phyloP scores from a whole-genome alignment of 2,797 vertebrate genomes.

The Enteromius thamalakanensis region DNA sequence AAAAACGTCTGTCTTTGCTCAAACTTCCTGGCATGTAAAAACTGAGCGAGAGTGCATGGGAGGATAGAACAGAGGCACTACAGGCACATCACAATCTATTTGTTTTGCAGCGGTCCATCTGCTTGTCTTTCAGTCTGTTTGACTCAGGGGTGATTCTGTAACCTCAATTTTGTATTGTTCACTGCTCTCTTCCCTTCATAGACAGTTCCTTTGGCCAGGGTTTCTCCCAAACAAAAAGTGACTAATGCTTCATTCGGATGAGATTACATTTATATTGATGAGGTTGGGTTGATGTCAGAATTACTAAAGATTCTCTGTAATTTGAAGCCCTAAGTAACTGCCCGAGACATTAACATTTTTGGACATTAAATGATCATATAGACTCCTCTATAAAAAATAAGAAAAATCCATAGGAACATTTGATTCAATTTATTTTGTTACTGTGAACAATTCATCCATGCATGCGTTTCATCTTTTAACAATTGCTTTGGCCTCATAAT shows the following conservation, averaged over 20 bases:
- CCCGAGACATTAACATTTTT: neutral
- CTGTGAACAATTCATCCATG: neutral
- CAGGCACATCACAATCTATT: slow-evolving; percentile 12
- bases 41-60: neutral
- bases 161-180: slow-evolving; percentile 24
- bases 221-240: slow-evolving; percentile 42
- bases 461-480: neutral
- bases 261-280: neutral
- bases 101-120: slow-evolving; percentile 22
- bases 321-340: neutral
- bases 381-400: neutral
- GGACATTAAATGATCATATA: neutral
- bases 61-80: slow-evolving; percentile 4
- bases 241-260: slow-evolving; percentile 16
- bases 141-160: slow-evolving; percentile 13
- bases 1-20: slow-evolving; percentile 1
- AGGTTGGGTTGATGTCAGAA: neutral
- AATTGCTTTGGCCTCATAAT: neutral
- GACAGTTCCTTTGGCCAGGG: slow-evolving; percentile 12
- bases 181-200: slow-evolving; percentile 25
- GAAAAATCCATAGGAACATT: neutral
- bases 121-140: slow-evolving; percentile 26
- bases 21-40: slow-evolving; percentile 18
- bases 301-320: neutral
- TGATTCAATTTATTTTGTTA: neutral